Base-by-base conservation (phyloP, 2,797 vertebrate genomes). In the Lagocephalus sceleratus region DNA sequence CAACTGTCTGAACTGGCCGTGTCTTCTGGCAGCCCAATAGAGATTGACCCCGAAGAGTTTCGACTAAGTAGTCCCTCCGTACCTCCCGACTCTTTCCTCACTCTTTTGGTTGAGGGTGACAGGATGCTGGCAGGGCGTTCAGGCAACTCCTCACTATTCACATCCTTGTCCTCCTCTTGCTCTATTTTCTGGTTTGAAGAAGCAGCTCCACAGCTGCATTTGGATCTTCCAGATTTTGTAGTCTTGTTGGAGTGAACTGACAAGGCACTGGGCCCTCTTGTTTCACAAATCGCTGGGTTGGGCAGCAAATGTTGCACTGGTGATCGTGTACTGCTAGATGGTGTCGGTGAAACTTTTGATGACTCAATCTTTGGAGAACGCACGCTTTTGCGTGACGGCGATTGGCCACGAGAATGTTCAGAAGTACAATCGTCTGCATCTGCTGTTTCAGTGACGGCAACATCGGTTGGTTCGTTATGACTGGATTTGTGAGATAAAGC, bases 11-110 rank as follows among this genome's bases (percentile, higher is more conserved):
- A 83, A 19, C 79, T 78, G 2, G 19, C 63, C 10, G 58, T 51
- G 22, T 85, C 82, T 45, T 76, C 85, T 15, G 78, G 74, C 38
- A 88, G 63, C 3, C 71, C 71, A 8, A 89, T 75, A 62, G 85
- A 87, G 10, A 85, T 68, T 0, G 84, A 89, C 26, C 75, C 78
- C 4, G 72, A 81, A 20, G 86, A 89, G 22, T 68, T 73, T 39
- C 22, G 69, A 68, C 83, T 85, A 14, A 76, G 57, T 0, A 50
- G 47, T 58, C 50, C 35, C 25, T 81, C 78, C 0, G 67, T 58
- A 19, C 51, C 68, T 43, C 49, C 70, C 20, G 39, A 87, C 55
- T 84, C 83, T 52, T 66, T 85, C 29, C 54, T 73, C 5, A 74
- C 76, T 32, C 39, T 57, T 59, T 61, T 76, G 47, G 68, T 56